Evolutionary conservation across 2,797 vertebrate species (phyloP).

Genomic region (Eleutherodactylus coqui): DNA sequence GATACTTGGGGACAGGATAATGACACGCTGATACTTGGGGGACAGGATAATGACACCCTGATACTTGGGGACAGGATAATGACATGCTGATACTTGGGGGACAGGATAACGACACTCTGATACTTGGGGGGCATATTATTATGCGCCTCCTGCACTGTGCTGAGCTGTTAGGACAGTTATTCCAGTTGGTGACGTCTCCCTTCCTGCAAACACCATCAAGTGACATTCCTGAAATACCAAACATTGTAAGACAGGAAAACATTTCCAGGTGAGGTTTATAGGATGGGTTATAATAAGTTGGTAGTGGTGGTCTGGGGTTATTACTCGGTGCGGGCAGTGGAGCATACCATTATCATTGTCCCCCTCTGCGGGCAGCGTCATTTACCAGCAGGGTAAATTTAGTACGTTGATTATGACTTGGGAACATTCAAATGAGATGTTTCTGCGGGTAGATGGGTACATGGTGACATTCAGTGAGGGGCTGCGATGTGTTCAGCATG

Average conservation of each 20-base stretch:
- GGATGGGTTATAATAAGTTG: background rate
- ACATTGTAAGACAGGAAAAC: background rate
- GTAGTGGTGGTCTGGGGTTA: background rate
- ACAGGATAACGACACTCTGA: background rate
- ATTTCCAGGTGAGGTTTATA: background rate
- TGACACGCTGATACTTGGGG: background rate
- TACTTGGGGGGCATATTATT: background rate
- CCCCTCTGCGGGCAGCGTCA: too few species aligned
- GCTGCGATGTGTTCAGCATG: background rate
- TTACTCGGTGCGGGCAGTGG: background rate
- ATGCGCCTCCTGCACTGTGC: background rate
- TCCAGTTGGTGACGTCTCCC: background rate
- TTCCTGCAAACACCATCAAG: background rate
- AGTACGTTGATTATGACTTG: too few species aligned
- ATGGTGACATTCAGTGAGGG: too few species aligned
- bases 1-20: background rate
- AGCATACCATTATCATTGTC: background rate
- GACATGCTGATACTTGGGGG: background rate
- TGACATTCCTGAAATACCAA: constrained; percentile 15
- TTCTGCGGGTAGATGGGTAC: too few species aligned
- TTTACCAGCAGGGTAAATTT: too few species aligned
- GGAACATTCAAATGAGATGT: too few species aligned
- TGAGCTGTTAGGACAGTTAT: background rate
- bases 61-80: background rate
- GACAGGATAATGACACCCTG: too few species aligned